Base-by-base conservation (phyloP, 2,113 vertebrate genomes). In the Hippocampus abdominalis region DNA sequence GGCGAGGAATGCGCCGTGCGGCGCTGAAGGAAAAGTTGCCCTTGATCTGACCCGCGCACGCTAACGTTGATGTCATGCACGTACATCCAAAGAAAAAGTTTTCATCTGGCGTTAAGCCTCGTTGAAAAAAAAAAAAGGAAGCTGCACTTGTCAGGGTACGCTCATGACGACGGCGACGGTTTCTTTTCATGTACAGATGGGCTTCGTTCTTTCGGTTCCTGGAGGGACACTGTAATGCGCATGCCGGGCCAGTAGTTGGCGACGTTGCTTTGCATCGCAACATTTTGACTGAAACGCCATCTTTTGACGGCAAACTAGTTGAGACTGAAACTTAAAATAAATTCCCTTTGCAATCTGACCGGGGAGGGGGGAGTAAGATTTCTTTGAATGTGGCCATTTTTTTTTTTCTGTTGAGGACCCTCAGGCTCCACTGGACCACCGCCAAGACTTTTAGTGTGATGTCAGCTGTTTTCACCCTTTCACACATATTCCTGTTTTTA, bases 331-430 rank as follows among this genome's bases (percentile, higher is more conserved):
- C 16, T 20, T 49, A 4, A 49, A 20, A 4, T 49, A 1, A 11
- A 8, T 23, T 11, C 8, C 53, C 75, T n/a, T 42, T 21, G 16
- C 62, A 39, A 66, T 78, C 75, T 77, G 11, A 3, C 51, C 62
- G 11, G 16, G 62, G 77, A 20, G 62, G 77, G 84, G 86, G 84
- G 90, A 86, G 86, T 20, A 68, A 72, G 7, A 72, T 87, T 87
- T 75, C 71, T 72, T 84, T 72, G 65, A 68, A 66, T 73, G 66
- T 65, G 60, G 54, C 54, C 23, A 12, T 56, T 56, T 5, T 27
- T 57, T 57, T 25, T 49, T 21, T 54, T 25, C 8, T 63, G 48
- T 57, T 49, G 5, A 66, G 29, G 29, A 27, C 63, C 72, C 48
- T 70, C 40, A 21, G 68, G 66, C 46, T 71, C 40, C 29, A 63